A percentile compares a stretch with the other conserved stretches of the same genome.
phyloP scores from a whole-genome alignment of 2,113 vertebrate species.

The Piaya cayana region DNA sequence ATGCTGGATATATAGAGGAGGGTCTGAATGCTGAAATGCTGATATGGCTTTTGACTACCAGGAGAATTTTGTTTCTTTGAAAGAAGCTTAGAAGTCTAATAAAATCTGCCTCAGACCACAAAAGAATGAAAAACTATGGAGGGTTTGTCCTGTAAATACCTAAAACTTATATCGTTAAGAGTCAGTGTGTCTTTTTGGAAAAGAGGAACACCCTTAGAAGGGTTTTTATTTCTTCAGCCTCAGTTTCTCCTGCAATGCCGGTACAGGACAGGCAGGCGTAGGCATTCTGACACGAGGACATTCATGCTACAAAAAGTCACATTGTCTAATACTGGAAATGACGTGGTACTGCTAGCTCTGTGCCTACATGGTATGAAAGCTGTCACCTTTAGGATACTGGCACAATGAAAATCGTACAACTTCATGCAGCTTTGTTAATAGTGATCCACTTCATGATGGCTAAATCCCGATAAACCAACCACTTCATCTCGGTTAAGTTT shows the following conservation, averaged over 20 bases:
- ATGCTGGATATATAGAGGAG: neutral
- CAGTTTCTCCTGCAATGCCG: rapidly evolving
- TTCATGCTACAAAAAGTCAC: neutral
- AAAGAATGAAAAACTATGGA: neutral
- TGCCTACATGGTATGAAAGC: neutral
- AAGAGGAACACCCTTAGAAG: neutral
- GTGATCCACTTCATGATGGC: neutral
- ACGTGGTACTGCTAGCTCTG: neutral
- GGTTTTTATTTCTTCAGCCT: neutral
- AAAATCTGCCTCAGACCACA: neutral
- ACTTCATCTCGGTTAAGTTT: neutral
- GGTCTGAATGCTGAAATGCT: neutral
- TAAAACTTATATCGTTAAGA: neutral
- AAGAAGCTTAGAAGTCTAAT: neutral
- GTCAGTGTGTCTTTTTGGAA: neutral
- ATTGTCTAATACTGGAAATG: neutral
- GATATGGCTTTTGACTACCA: neutral
- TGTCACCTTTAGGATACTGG: neutral
- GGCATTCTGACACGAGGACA: neutral
- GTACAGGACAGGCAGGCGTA: neutral
- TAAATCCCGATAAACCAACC: neutral
- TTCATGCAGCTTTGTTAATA: neutral
- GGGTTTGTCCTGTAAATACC: neutral
- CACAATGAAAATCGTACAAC: neutral
- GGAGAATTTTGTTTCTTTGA: neutral